Conservation (phyloP, 2,888 invertebrate genomes). For the Netelia melanura region DNA sequence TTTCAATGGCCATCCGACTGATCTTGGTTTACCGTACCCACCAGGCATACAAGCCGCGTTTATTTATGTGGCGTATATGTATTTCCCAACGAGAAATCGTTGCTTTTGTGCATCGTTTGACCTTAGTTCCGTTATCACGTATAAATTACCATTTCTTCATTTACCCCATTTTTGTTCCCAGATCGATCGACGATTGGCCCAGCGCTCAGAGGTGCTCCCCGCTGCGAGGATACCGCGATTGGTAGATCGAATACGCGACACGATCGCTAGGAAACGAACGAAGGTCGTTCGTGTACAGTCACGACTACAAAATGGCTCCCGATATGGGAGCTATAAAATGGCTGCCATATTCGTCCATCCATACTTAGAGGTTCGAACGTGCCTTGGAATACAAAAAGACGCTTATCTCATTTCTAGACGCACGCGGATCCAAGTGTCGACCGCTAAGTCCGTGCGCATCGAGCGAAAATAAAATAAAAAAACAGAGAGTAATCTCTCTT, state of each 20-base stretch:
- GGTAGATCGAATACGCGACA: background rate
- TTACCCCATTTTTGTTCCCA: background rate
- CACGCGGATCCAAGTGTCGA: background rate
- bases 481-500: slow-evolving; percentile 42
- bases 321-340: background rate
- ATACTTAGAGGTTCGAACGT: background rate
- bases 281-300: background rate
- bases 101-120: background rate
- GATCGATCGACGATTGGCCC: too few species aligned
- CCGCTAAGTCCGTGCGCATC: slow-evolving; percentile 10
- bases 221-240: background rate
- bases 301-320: background rate
- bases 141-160: background rate
- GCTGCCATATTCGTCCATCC: background rate
- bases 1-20: slow-evolving; percentile 23
- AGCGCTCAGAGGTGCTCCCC: background rate
- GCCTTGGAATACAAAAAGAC: background rate
- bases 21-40: slow-evolving; percentile 15
- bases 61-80: slow-evolving; percentile 5
- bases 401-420: background rate
- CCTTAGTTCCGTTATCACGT: background rate
- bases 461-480: slow-evolving; percentile 17
- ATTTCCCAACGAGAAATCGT: background rate
- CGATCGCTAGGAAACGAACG: background rate
- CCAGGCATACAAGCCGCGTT: background rate